Evolutionary conservation across 1,140 invertebrate species (phyloP), one percentile per base, ranked within the genome.

Genomic region (Delia radicum): DNA sequence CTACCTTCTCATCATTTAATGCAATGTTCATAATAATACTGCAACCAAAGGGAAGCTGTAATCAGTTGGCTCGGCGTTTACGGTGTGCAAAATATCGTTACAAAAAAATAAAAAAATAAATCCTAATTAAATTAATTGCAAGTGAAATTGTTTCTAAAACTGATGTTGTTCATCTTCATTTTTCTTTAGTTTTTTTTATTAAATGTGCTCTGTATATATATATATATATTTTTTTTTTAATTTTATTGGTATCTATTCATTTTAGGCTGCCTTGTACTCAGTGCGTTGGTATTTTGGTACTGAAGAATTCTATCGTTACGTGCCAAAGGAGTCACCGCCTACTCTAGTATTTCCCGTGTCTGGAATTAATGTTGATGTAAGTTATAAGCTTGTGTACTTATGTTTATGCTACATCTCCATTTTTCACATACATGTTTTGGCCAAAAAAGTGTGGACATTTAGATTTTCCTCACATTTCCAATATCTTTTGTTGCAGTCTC

Each of bases 271-370:
- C 8, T 89, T 96, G 2, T 96, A 96, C 84, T 92, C 93, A 1
- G 92, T 95, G 78, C 92, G 94, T 85, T 96, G 94, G 94, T 95
- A 95, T 86, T 89, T 92, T 65, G 90, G 91, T 48, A 91, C 92
- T 61, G 89, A 90, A 21, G 94, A 96, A 87, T 96, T 96, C 89
- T 93, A 93, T 86, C 87, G 92, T 77, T 93, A 89, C 80, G 90
- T 92, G 79, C 91, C 91, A 6, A 89, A 91, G 75, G 92, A 93
- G 81, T 88, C 89, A 82, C 92, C 91, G 3, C 90, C 90, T 0
- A 91, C 91, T 28, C 89, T 92, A 81, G 91, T 92, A 3, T 93
- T 93, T 79, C 89, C 91, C 2, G 84, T 91, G 27, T 90, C 91
- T 0, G 92, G 92, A 71, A 90, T 93, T 72, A 90, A 90, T 72